These are phyloP conservation scores for Neofelis nebulosa DNA, from an alignment of 2,113 vertebrate genomes.

Conservation along the genomic window DNA sequence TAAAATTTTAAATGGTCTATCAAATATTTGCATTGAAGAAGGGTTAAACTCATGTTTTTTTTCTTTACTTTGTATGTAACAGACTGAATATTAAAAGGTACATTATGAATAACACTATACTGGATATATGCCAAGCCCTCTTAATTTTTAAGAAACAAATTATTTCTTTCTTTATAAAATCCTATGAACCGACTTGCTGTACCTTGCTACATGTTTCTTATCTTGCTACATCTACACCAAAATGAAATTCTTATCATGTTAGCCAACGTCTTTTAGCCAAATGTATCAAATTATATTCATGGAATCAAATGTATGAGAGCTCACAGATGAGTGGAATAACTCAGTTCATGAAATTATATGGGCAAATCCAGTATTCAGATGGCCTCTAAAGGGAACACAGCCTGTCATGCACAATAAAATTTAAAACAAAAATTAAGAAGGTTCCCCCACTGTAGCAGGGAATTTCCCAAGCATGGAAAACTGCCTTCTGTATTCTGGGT, in stretches of 20 bases:
- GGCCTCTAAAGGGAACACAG: neutral
- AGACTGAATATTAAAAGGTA: neutral
- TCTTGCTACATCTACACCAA: neutral
- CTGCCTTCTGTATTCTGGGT: neutral
- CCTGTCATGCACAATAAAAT: neutral
- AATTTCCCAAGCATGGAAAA: neutral
- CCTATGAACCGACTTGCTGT: neutral
- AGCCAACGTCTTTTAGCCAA: neutral
- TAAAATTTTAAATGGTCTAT: neutral
- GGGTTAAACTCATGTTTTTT: neutral
- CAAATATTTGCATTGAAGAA: conserved; percentile 16
- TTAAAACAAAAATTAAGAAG: conserved; percentile 16
- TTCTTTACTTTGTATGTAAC: neutral
- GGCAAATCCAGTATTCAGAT: neutral
- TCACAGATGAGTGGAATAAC: neutral
- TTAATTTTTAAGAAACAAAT: neutral
- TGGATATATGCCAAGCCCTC: neutral
- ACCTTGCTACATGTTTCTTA: neutral
- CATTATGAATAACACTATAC: neutral
- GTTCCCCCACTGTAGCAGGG: neutral
- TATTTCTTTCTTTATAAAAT: neutral
- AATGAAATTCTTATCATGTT: neutral
- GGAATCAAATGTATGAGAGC: neutral
- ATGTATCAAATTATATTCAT: neutral
- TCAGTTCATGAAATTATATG: neutral